Conservation (phyloP, 1,140 invertebrate species). For the Anoplophora glabripennis region DNA sequence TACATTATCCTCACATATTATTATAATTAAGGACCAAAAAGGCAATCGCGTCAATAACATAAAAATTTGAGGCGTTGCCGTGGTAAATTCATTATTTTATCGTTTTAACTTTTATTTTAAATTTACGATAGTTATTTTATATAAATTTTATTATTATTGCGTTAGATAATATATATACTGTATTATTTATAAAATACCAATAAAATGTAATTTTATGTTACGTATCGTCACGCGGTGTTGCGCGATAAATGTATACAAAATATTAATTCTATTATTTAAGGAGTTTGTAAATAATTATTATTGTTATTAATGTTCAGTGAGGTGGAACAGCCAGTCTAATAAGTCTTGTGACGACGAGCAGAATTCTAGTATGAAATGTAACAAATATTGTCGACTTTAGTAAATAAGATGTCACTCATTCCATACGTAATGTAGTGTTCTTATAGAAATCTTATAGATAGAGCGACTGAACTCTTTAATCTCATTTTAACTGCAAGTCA, state of each 20-base stretch:
- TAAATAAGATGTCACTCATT: too few species aligned
- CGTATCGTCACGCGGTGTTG: slow-evolving; percentile 9
- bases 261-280: slow-evolving; percentile 40
- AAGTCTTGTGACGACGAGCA: too few species aligned
- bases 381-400: too few species aligned
- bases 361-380: too few species aligned
- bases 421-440: too few species aligned
- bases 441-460: too few species aligned
- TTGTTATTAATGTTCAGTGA: slow-evolving; percentile 38
- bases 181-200: slow-evolving; percentile 21
- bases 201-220: slow-evolving; percentile 32
- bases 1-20: slow-evolving; percentile 51
- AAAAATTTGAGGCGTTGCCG: slow-evolving; percentile 40
- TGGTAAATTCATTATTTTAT: slow-evolving; percentile 38
- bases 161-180: slow-evolving; percentile 20
- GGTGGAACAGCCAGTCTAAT: slow-evolving; percentile 11
- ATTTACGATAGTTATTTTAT: slow-evolving; percentile 20
- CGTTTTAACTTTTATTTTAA: slow-evolving; percentile 38
- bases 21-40: slow-evolving; percentile 49
- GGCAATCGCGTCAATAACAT: slow-evolving; percentile 37
- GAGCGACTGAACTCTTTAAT: too few species aligned
- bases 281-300: slow-evolving; percentile 42
- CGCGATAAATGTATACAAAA: slow-evolving; percentile 39
- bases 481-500: too few species aligned
- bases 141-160: slow-evolving; percentile 15